phyloP scores from a whole-genome alignment of 2,113 vertebrate genomes.

The Heloderma charlesbogerti region DNA sequence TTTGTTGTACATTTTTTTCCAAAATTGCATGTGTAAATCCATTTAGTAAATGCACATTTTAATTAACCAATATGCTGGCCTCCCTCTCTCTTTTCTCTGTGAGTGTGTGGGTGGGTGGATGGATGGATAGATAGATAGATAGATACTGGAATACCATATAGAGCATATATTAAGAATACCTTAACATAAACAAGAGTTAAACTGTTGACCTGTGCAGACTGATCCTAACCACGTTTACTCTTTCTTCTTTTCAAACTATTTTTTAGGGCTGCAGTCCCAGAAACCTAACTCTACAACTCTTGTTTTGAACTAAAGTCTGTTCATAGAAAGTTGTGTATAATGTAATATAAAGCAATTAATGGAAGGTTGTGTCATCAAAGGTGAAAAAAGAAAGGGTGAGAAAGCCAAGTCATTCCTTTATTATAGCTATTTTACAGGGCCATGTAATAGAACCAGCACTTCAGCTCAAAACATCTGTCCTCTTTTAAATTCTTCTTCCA shows the following conservation, averaged over 20 bases:
- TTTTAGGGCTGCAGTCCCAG: background rate
- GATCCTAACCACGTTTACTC: background rate
- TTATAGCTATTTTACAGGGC: background rate
- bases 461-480: background rate
- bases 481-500: background rate
- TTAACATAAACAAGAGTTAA: background rate
- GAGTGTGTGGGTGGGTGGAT: too few relatives aligned
- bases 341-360: background rate
- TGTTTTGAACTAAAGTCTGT: background rate
- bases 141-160: background rate
- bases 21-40: background rate
- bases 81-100: background rate
- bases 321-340: constrained; percentile 16
- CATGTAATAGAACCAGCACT: background rate
- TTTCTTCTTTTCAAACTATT: background rate
- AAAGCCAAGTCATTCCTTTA: background rate
- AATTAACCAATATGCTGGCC: background rate
- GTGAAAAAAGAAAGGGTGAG: background rate
- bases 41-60: background rate
- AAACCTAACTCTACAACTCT: background rate
- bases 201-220: background rate
- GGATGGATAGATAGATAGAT: too few relatives aligned
- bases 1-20: background rate
- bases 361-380: background rate
- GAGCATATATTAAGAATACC: background rate